Percentiles rank a stretch among this genome's conserved stretches.
Conservation (phyloP, 2,113 vertebrate genomes). For the Oenanthe oenanthe region DNA sequence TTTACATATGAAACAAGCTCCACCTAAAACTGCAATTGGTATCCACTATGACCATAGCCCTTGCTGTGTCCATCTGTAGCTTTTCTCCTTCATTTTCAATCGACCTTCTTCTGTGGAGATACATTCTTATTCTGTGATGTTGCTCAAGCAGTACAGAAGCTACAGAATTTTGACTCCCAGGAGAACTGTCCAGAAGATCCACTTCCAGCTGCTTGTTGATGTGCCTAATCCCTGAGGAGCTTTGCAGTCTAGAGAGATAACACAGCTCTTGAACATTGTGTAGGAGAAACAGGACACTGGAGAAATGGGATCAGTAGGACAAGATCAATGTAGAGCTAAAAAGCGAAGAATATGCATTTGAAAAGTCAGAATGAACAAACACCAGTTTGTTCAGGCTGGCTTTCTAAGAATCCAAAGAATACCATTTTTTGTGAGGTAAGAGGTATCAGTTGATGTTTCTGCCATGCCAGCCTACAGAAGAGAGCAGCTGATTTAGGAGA, state of each 20-base stretch:
- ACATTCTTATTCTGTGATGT: not conserved
- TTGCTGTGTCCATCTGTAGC: not conserved
- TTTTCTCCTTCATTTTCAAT: not conserved
- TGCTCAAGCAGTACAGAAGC: not conserved
- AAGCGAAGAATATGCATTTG: not conserved
- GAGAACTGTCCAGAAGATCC: not conserved
- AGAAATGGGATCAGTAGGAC: not conserved
- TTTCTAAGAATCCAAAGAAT: not conserved
- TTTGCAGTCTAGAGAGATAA: not conserved
- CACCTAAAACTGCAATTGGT: not conserved
- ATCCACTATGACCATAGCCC: not conserved
- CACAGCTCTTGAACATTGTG: not conserved
- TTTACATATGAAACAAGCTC: not conserved
- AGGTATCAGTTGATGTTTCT: not conserved
- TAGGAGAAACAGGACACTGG: not conserved
- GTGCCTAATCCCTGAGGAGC: not conserved
- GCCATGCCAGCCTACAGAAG: not conserved
- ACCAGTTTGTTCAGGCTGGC: not conserved
- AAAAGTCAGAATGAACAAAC: not conserved
- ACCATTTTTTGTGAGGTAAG: fast-evolving
- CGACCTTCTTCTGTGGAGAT: not conserved
- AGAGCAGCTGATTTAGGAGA: not conserved
- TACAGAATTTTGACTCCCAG: not conserved
- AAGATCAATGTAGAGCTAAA: not conserved
- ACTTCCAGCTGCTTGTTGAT: not conserved